Conservation (phyloP, 2,113 vertebrate species). For the Pagrus major region DNA sequence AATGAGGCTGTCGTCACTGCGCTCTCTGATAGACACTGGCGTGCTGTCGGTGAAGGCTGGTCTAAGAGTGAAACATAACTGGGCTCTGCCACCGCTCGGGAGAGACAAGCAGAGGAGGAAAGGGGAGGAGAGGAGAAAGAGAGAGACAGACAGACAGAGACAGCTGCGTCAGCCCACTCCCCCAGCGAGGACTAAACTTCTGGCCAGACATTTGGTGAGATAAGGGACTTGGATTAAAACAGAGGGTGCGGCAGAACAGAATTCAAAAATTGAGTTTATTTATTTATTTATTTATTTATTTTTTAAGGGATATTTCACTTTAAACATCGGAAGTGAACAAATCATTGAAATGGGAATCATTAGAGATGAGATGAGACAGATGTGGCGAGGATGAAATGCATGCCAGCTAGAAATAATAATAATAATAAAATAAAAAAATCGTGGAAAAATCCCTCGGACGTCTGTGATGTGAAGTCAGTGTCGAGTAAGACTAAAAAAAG, state of each 20-base stretch:
- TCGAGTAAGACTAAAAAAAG: neutral
- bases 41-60: slow-evolving; percentile 63
- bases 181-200: slow-evolving; percentile 70
- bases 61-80: slow-evolving; percentile 66
- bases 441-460: slow-evolving; percentile 9
- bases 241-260: slow-evolving; percentile 53
- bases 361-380: neutral
- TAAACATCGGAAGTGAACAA: neutral
- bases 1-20: slow-evolving; percentile 72
- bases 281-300: no score
- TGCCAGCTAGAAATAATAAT: neutral
- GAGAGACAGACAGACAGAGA: slow-evolving; percentile 16
- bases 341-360: neutral
- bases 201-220: slow-evolving; percentile 69
- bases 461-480: slow-evolving; percentile 14
- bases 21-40: slow-evolving; percentile 63
- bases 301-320: no score
- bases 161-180: slow-evolving; percentile 38
- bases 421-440: no score
- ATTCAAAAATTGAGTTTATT: no score
- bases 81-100: slow-evolving; percentile 55
- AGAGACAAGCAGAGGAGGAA: slow-evolving; percentile 38
- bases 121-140: slow-evolving; percentile 41
- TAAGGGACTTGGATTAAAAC: slow-evolving; percentile 6
- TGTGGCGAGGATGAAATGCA: slow-evolving; percentile 20